Percentiles rank a stretch among this genome's conserved stretches.
Conservation (phyloP, 2,113 vertebrate genomes). For the Dascyllus trimaculatus region DNA sequence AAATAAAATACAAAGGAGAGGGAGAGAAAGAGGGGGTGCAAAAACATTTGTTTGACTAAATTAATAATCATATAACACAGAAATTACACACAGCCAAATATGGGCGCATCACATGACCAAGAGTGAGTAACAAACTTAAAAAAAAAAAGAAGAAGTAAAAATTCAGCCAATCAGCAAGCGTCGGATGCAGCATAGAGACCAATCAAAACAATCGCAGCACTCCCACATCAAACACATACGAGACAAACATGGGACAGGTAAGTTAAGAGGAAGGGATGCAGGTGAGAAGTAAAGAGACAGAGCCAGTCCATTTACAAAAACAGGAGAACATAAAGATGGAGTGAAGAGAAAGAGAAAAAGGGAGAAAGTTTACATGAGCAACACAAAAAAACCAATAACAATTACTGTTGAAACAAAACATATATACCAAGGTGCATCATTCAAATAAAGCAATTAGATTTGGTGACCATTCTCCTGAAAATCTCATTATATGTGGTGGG, state of each 20-base stretch:
- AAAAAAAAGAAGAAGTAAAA: constrained; percentile 59
- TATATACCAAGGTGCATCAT: constrained; percentile 84
- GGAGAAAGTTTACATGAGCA: constrained; percentile 71
- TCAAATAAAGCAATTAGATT: constrained; percentile 84
- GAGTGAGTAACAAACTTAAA: constrained; percentile 77
- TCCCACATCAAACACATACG: constrained; percentile 82
- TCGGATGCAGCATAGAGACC: constrained; percentile 86
- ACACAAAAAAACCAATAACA: constrained; percentile 70
- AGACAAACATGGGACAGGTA: constrained; percentile 73
- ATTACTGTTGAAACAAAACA: constrained; percentile 69
- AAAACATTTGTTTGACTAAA: constrained; percentile 80
- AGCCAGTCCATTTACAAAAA: constrained; percentile 79
- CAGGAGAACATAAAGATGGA: constrained; percentile 63
- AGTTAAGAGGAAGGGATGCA: constrained; percentile 75
- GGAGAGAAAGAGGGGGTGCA: constrained; percentile 78
- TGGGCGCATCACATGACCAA: constrained; percentile 84
- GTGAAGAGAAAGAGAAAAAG: constrained; percentile 63
- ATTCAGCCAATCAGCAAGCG: constrained; percentile 86
- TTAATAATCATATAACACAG: constrained; percentile 77
- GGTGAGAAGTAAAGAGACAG: constrained; percentile 76
- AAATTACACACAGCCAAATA: constrained; percentile 86
- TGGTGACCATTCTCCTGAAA: constrained; percentile 85
- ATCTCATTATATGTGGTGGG: constrained; percentile 78
- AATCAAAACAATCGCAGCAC: constrained; percentile 83
- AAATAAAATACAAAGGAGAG: constrained; percentile 64